A percentile compares a stretch with the other conserved stretches of the same genome.
Conservation (phyloP, 2,797 vertebrate species). For the Neoniphon sammara region DNA sequence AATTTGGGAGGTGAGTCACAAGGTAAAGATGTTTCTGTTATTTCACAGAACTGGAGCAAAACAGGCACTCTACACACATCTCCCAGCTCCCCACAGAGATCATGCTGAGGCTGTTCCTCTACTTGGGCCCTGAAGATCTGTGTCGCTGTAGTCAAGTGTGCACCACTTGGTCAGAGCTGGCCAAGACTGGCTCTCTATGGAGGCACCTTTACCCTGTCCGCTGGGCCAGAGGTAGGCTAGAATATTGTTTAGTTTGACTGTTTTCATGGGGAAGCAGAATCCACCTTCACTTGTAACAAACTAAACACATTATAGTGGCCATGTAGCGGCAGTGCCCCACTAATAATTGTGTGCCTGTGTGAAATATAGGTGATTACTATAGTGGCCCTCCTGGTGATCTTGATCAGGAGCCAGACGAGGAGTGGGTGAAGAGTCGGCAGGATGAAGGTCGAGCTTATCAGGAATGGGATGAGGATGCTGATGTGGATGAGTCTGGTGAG, state of each 20-base stretch:
- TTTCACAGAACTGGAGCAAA: constrained; percentile 83
- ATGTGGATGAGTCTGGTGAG: constrained; percentile 96
- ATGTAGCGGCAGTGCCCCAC: neutral
- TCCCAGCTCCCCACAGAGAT: constrained; percentile 93
- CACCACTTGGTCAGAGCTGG: constrained; percentile 89
- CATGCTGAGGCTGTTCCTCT: constrained; percentile 92
- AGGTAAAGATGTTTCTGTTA: neutral
- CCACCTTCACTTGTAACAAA: neutral
- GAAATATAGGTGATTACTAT: constrained; percentile 88
- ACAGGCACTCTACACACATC: constrained; percentile 83
- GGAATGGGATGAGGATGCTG: constrained; percentile 97
- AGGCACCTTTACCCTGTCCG: constrained; percentile 95
- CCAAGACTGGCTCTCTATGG: constrained; percentile 94
- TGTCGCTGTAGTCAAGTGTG: constrained; percentile 95
- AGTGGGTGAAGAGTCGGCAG: constrained; percentile 91
- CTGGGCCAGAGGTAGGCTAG: constrained; percentile 92
- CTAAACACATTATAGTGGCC: no score
- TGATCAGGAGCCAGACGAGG: constrained; percentile 91
- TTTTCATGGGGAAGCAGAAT: neutral
- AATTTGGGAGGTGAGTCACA: neutral
- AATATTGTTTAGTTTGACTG: neutral
- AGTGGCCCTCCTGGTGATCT: constrained; percentile 86
- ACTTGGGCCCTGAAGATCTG: constrained; percentile 90
- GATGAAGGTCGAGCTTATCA: constrained; percentile 93
- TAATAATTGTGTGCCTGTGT: constrained; percentile 32